A percentile compares a stretch with the other conserved stretches of the same genome.
phyloP scores from a whole-genome alignment of 2,888 invertebrate species.

The Melieria omissa region DNA sequence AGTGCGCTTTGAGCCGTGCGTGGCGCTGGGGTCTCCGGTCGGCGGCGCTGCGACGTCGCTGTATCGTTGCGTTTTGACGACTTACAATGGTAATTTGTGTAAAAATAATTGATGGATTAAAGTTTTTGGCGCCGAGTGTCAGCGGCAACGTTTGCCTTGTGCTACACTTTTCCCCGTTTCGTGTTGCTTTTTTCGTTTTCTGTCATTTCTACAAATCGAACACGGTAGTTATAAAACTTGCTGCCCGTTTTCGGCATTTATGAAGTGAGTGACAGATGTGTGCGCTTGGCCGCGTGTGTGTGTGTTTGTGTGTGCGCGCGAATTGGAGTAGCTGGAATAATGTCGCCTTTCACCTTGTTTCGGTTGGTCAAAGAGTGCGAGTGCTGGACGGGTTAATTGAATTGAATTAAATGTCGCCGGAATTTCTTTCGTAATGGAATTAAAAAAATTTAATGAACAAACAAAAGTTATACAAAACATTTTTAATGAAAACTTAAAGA shows the following conservation, averaged over 20 bases:
- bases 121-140: slow-evolving; percentile 59
- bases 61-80: slow-evolving; percentile 53
- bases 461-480: too few species aligned
- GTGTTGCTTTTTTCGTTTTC: slow-evolving; percentile 40
- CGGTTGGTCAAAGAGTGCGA: slow-evolving; percentile 28
- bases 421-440: neutral
- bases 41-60: slow-evolving; percentile 12
- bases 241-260: slow-evolving; percentile 24
- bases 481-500: too few species aligned
- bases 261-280: slow-evolving; percentile 11
- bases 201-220: slow-evolving; percentile 43
- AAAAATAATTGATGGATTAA: slow-evolving; percentile 63
- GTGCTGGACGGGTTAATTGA: slow-evolving; percentile 29
- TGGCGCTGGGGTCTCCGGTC: slow-evolving; percentile 8
- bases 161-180: slow-evolving; percentile 28
- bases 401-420: neutral
- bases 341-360: slow-evolving; percentile 41
- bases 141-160: slow-evolving; percentile 42
- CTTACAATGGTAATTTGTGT: slow-evolving; percentile 59
- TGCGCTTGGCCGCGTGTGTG: too few species aligned
- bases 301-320: neutral
- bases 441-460: too few species aligned
- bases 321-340: slow-evolving; percentile 33
- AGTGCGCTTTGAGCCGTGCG: neutral
- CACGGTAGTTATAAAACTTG: slow-evolving; percentile 33